Evolutionary conservation across 2,113 vertebrate species (phyloP).

Genomic region (Hippocampus mohnikei): DNA sequence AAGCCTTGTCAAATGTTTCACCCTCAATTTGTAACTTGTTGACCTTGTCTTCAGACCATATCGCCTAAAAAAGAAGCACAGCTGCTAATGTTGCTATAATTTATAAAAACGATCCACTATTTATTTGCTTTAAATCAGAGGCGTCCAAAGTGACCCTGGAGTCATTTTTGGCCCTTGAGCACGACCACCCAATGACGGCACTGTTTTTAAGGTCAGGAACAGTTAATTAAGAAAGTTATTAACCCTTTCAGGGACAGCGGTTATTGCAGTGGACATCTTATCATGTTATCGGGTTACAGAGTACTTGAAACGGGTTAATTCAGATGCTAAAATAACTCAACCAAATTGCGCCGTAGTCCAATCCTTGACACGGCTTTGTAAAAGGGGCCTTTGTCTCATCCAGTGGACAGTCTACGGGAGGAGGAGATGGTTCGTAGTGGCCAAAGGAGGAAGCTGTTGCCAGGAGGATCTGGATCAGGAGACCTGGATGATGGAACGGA

Average conservation of each 20-base stretch:
- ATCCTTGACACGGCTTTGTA: background rate
- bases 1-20: background rate
- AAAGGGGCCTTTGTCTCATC: background rate
- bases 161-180: background rate
- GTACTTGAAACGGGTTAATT: background rate
- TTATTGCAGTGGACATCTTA: too few relatives aligned
- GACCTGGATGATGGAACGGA: constrained; percentile 63
- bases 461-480: constrained; percentile 64
- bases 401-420: constrained; percentile 65
- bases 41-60: constrained; percentile 16
- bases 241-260: too few relatives aligned
- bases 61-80: background rate
- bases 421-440: constrained; percentile 70
- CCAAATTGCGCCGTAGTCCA: background rate
- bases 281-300: too few relatives aligned
- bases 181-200: background rate
- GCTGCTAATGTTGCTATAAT: too few relatives aligned
- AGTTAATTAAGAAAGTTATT: too few relatives aligned
- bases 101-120: background rate
- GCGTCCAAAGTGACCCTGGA: background rate
- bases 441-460: constrained; percentile 60
- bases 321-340: background rate
- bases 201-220: background rate
- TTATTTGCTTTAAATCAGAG: background rate
- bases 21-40: constrained; percentile 26